Evolutionary conservation across 2,797 vertebrate species (phyloP).

Genomic region (Coregonus suidteri): DNA sequence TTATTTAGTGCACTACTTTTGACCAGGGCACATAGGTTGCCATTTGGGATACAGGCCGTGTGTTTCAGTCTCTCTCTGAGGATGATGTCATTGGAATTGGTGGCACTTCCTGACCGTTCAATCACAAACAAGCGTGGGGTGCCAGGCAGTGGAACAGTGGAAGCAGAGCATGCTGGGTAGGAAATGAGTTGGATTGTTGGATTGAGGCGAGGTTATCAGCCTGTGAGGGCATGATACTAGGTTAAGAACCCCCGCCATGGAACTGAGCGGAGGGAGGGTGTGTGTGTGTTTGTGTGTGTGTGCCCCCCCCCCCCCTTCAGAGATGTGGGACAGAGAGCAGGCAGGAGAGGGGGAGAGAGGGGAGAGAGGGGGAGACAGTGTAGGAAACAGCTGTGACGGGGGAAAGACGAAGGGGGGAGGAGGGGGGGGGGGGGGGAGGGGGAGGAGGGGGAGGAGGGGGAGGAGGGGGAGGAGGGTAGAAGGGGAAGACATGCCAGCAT

Average conservation of each 20-base stretch:
- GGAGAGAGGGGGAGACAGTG: neutral
- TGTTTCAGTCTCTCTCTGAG: neutral
- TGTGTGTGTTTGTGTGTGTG: neutral
- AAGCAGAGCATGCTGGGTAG: slow-evolving; percentile 59
- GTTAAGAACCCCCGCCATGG: slow-evolving; percentile 18
- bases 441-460: neutral
- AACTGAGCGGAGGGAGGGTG: neutral
- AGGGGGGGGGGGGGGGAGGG: neutral
- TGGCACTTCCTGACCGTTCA: slow-evolving; percentile 13
- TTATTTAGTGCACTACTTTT: too few relatives aligned
- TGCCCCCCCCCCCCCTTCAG: neutral
- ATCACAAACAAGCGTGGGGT: slow-evolving; percentile 39
- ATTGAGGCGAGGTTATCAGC: slow-evolving; percentile 32
- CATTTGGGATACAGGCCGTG: neutral
- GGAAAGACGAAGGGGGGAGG: neutral
- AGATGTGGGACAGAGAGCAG: neutral
- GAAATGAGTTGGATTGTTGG: slow-evolving; percentile 67
- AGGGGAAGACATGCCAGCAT: slow-evolving; percentile 53
- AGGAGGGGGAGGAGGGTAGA: neutral
- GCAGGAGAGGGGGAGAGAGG: neutral
- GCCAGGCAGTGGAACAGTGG: slow-evolving; percentile 44
- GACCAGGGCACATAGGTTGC: neutral
- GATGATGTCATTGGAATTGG: neutral
- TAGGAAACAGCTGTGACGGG: neutral
- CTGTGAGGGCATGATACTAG: slow-evolving; percentile 60